These are phyloP conservation scores for Petaurus breviceps DNA, from an alignment of 2,113 vertebrate species.

Conservation along the genomic window DNA sequence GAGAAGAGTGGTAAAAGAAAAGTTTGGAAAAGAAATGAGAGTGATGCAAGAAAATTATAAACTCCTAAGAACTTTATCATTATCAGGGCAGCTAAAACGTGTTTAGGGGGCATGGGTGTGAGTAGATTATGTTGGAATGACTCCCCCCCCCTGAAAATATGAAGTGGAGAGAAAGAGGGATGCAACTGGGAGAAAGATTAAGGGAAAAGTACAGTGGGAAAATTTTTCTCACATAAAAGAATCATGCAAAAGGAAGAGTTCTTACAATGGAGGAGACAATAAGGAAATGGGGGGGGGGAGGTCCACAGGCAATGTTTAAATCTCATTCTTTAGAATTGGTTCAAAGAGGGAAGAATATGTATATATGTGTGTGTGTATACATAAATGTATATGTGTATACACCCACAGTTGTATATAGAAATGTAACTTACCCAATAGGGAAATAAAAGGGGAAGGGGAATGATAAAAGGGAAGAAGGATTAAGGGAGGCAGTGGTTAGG, in stretches of 20 bases:
- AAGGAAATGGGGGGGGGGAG: not conserved
- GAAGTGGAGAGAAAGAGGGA: not conserved
- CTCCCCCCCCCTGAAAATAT: not conserved
- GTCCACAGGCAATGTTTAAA: not conserved
- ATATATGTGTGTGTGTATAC: too few relatives aligned
- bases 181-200: not conserved
- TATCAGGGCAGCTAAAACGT: not conserved
- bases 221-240: not conserved
- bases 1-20: too few relatives aligned
- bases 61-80: too few relatives aligned
- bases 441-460: too few relatives aligned
- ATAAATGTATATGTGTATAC: too few relatives aligned
- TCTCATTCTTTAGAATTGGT: not conserved
- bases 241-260: not conserved
- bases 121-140: not conserved
- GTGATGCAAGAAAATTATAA: too few relatives aligned
- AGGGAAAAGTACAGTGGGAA: not conserved
- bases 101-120: not conserved
- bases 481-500: too few relatives aligned
- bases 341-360: not conserved
- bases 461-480: too few relatives aligned
- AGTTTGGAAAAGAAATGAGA: too few relatives aligned
- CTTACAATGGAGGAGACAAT: not conserved
- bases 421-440: too few relatives aligned
- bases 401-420: too few relatives aligned